These are phyloP conservation scores for Pseudoips prasinana DNA, from an alignment of 2,888 invertebrate genomes.

Conservation along the genomic window DNA sequence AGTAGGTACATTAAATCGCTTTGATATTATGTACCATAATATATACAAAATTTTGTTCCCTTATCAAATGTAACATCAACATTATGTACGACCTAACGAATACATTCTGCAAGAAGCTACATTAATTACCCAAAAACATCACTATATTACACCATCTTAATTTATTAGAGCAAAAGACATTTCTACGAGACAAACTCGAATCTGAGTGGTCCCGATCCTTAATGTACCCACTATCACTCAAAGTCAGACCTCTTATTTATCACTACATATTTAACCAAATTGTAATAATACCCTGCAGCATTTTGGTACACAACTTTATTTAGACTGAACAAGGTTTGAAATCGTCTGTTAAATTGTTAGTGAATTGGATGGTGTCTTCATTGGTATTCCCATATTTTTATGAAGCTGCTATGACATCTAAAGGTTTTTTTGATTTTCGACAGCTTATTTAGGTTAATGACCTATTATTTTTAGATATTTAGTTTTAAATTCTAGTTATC, in stretches of 20 bases:
- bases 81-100: too few species aligned
- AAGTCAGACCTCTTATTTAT: conserved; percentile 70
- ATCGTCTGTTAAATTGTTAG: conserved; percentile 1
- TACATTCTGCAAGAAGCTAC: conserved; percentile 15
- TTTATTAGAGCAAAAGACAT: conserved; percentile 50
- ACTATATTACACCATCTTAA: conserved; percentile 41
- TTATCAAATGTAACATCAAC: too few species aligned
- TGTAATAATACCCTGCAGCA: conserved; percentile 1
- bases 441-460: too few species aligned
- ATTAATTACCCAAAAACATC: conserved; percentile 40
- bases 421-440: conserved; percentile 33
- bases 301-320: conserved; percentile 4
- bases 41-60: too few species aligned
- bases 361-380: conserved; percentile 16
- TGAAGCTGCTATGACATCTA: conserved; percentile 29
- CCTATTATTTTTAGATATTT: too few species aligned
- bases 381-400: conserved; percentile 40
- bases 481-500: too few species aligned
- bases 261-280: conserved; percentile 39
- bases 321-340: conserved; percentile 8
- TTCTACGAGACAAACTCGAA: conserved; percentile 54
- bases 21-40: too few species aligned
- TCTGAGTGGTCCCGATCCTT: conserved; percentile 48
- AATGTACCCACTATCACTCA: conserved; percentile 65
- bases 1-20: too few species aligned